phyloP scores from a whole-genome alignment of 2,888 invertebrate genomes.

The Sarcophaga carnaria region DNA sequence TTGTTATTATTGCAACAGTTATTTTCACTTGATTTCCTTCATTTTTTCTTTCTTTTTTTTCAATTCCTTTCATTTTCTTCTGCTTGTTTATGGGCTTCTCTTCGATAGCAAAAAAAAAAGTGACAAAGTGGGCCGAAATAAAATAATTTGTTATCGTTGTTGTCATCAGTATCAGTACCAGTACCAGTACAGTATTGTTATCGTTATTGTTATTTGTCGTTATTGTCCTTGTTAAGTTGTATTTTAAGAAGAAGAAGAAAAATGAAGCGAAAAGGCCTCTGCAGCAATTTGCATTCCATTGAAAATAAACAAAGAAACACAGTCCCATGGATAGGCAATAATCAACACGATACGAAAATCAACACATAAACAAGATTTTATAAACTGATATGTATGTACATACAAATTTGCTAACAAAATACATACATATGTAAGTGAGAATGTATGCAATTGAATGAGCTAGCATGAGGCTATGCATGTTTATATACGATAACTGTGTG shows the following conservation, averaged over 20 bases:
- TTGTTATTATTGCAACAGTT: constrained; percentile 65
- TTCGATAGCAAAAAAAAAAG: neutral
- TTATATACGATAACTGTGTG: constrained; percentile 49
- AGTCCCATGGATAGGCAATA: constrained; percentile 17
- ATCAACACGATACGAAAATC: neutral
- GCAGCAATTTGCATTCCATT: constrained; percentile 61
- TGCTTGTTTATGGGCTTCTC: neutral
- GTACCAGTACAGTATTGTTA: neutral
- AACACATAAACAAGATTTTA: constrained; percentile 31
- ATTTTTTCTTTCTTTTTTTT: constrained; percentile 24
- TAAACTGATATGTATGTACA: constrained; percentile 11
- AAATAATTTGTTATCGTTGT: constrained; percentile 18
- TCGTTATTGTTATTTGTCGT: constrained; percentile 21
- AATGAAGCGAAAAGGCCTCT: constrained; percentile 15
- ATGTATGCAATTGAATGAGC: neutral
- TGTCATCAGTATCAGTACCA: neutral
- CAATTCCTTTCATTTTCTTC: constrained; percentile 13
- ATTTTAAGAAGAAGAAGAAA: constrained; percentile 20
- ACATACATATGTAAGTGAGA: neutral
- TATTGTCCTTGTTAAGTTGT: constrained; percentile 58
- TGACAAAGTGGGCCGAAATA: neutral
- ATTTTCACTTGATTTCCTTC: constrained; percentile 29
- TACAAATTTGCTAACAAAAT: neutral
- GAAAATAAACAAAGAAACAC: constrained; percentile 49
- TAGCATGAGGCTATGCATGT: neutral